phyloP scores from a whole-genome alignment of 2,113 vertebrate genomes.

The Pollimyrus isidori region DNA sequence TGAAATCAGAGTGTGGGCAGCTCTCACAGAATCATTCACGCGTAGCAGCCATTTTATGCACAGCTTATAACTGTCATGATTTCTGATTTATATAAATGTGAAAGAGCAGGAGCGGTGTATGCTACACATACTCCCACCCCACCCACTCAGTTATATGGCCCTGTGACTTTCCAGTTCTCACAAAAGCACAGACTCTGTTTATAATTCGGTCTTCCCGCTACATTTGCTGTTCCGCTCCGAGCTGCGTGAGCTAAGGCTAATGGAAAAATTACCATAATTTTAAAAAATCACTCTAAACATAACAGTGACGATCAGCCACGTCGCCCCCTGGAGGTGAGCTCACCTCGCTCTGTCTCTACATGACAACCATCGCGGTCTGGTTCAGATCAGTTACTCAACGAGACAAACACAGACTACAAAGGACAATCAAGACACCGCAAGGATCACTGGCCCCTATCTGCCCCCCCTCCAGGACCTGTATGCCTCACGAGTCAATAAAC shows the following conservation, averaged over 20 bases:
- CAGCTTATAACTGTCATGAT: neutral
- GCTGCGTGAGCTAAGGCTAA: neutral
- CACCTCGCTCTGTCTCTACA: neutral
- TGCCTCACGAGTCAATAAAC: neutral
- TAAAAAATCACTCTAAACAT: no score
- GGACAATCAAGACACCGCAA: neutral
- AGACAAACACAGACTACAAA: neutral
- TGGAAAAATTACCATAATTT: neutral
- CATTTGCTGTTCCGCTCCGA: neutral
- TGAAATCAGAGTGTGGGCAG: no score
- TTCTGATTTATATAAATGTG: neutral
- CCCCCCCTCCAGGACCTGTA: neutral
- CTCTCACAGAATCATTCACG: no score
- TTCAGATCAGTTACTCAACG: neutral
- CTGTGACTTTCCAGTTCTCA: neutral
- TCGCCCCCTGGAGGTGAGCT: neutral
- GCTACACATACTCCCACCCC: neutral
- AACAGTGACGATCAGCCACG: neutral
- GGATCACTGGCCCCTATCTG: neutral
- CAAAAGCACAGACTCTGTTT: neutral
- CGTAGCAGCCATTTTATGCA: neutral
- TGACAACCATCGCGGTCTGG: neutral
- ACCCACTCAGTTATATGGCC: neutral
- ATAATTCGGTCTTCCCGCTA: neutral
- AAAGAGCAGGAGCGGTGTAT: neutral